Evolutionary conservation across 2,888 invertebrate genomes (phyloP), one percentile per base, ranked within the genome.

Genomic region (Eurytoma californica): DNA sequence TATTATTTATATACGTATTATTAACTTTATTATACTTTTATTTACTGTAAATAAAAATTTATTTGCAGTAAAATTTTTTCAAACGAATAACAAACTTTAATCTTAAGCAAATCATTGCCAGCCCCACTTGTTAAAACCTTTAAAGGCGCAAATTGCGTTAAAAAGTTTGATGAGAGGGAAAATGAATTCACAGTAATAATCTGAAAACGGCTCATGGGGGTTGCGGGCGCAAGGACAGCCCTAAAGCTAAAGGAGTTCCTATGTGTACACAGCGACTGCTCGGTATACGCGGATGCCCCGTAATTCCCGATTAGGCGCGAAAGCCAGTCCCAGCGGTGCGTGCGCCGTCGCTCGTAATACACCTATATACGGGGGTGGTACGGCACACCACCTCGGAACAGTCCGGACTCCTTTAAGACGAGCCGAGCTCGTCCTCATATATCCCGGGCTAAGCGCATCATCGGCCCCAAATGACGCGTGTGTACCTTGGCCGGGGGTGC

Each of bases 301-400:
- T 63, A 61, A 72, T 72, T 61, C 63, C 13, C 72, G 39, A 72
- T 63, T 28, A 63, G 63, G 24, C 53, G 72, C 30, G 53, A 72
- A 60, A 24, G 58, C 9, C 28, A 55, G 55, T n/a, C 68, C 28
- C 24, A 3, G 7, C n/a, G 28, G 18, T n/a, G 72, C 51, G 72
- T 51, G 49, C 57, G 3, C 18, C 49, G 47, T 51, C n/a, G 70
- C 20, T 13, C 20, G 28, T 67, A 49, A 67, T 67, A 67, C 53
- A 53, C 67, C 51, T n/a, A 28, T n/a, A 28, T 20, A 53, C 53
- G 49, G 66, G 24, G 24, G 24, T 24, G 24, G 24, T 24, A 24
- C 3, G 14, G 18, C 12, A 18, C 30, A 3, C 3, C 53, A 53
- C 16, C 53, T 53, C 53, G 3, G 53, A 1, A 2, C 53, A 12